These are phyloP conservation scores for Drosophila elegans DNA, from an alignment of 1,140 invertebrate genomes.

Conservation along the genomic window DNA sequence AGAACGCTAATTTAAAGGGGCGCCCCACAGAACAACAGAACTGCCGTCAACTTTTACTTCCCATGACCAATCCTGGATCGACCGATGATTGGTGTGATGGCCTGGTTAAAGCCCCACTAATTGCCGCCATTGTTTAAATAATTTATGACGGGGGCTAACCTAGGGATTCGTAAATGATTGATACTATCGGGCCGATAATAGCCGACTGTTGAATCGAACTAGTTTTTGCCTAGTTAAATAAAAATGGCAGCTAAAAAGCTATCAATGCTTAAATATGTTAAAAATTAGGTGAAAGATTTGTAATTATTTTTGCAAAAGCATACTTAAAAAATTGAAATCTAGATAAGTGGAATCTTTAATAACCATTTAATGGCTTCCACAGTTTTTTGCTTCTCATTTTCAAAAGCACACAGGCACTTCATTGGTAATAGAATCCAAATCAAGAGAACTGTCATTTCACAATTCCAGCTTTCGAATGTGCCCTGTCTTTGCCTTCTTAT, in stretches of 20 bases:
- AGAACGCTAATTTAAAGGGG: slow-evolving; percentile 57
- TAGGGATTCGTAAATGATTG: slow-evolving; percentile 5
- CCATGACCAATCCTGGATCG: slow-evolving; percentile 21
- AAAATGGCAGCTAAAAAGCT: no score
- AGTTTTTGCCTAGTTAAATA: not conserved
- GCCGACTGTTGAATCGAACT: not conserved
- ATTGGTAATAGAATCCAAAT: not conserved
- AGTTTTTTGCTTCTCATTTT: no score
- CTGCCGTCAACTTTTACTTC: slow-evolving; percentile 46
- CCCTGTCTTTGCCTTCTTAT: not conserved
- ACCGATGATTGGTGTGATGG: slow-evolving; percentile 17
- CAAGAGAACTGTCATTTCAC: not conserved
- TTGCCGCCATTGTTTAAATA: slow-evolving; percentile 45
- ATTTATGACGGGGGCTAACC: slow-evolving; percentile 15
- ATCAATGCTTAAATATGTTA: no score
- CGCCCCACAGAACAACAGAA: slow-evolving; percentile 28
- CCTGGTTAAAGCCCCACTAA: slow-evolving; percentile 7
- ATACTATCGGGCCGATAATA: not conserved
- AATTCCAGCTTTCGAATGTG: not conserved
- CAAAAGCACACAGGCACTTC: no score
- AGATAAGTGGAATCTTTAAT: no score
- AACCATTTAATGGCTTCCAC: no score
- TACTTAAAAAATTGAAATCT: no score
- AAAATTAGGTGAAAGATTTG: no score
- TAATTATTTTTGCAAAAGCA: not conserved